Evolutionary conservation across 2,797 vertebrate species (phyloP).

Genomic region (Sphaeramia orbicularis): DNA sequence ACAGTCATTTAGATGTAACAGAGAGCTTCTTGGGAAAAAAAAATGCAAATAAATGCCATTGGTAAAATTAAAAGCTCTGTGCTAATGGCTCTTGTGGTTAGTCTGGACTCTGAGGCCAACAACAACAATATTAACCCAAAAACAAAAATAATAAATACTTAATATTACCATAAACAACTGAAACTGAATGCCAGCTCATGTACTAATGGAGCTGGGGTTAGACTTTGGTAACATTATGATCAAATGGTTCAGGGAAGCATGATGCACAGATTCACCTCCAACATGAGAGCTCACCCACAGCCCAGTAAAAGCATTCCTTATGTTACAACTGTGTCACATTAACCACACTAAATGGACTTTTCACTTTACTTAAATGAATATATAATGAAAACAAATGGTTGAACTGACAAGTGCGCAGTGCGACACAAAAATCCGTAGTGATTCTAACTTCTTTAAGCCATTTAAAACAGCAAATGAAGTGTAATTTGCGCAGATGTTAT

Average conservation of each 20-base stretch:
- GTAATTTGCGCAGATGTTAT: not conserved
- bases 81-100: too few relatives aligned
- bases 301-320: not conserved
- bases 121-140: too few relatives aligned
- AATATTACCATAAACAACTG: too few relatives aligned
- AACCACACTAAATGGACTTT: conserved; percentile 9
- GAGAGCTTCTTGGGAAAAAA: too few relatives aligned
- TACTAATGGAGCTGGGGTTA: too few relatives aligned
- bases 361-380: conserved; percentile 13
- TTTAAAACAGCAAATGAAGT: conserved; percentile 7
- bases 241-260: not conserved
- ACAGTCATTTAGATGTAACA: too few relatives aligned
- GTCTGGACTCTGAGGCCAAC: too few relatives aligned
- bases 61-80: too few relatives aligned
- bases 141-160: too few relatives aligned
- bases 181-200: too few relatives aligned
- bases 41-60: too few relatives aligned
- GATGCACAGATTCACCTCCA: not conserved
- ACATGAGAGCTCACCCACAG: not conserved
- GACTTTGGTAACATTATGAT: too few relatives aligned
- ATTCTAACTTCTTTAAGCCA: not conserved
- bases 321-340: not conserved
- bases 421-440: not conserved
- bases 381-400: conserved; percentile 16
- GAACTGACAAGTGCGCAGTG: not conserved